Percentiles rank a stretch among this genome's conserved stretches.
phyloP scores from a whole-genome alignment of 1,140 invertebrate genomes.

The Pentalonia nigronervosa region DNA sequence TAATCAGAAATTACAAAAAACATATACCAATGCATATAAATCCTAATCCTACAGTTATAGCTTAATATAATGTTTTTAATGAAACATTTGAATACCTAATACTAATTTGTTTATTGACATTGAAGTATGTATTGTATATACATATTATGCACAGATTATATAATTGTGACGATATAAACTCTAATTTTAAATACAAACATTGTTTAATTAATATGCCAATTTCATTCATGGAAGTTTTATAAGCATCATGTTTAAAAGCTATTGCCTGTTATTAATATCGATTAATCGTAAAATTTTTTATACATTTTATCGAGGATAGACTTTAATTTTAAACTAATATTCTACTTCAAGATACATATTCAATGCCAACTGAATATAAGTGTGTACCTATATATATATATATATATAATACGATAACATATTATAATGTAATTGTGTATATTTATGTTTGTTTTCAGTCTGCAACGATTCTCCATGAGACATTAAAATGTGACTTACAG shows the following conservation, averaged over 20 bases:
- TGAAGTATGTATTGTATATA: neutral
- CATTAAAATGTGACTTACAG: conserved; percentile 7
- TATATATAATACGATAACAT: too few relatives aligned
- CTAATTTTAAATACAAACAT: neutral
- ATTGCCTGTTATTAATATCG: neutral
- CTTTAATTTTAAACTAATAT: neutral
- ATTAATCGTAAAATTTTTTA: neutral
- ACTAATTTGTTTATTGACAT: neutral
- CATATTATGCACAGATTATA: neutral
- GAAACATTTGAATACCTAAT: neutral
- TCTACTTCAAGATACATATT: neutral
- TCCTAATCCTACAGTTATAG: too few relatives aligned
- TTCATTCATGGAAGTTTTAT: too few relatives aligned
- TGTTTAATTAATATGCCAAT: neutral
- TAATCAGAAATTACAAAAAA: too few relatives aligned
- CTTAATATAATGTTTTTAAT: neutral
- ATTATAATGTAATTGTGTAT: neutral
- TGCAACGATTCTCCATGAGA: neutral
- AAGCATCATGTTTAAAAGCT: neutral
- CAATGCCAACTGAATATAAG: neutral
- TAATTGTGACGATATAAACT: neutral
- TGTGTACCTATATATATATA: neutral
- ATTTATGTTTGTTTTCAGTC: neutral
- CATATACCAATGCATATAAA: too few relatives aligned
- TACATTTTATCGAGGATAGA: neutral